These are phyloP conservation scores for Pseudomyrmex gracilis DNA, from an alignment of 1,140 invertebrate species.

Conservation along the genomic window DNA sequence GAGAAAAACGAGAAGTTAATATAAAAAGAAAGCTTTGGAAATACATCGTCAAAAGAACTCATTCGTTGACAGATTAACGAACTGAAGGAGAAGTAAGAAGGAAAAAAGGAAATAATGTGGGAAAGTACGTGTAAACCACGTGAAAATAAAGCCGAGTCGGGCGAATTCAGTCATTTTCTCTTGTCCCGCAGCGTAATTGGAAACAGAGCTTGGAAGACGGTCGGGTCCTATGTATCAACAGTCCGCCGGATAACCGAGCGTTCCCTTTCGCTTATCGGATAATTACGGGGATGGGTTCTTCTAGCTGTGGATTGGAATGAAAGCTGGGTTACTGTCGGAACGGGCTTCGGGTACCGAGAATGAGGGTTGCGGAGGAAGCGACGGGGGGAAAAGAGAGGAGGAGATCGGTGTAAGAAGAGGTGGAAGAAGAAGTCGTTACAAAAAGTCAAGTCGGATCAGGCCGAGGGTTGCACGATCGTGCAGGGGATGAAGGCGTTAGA, in stretches of 20 bases:
- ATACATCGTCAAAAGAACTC: constrained; percentile 44
- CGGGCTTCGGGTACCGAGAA: constrained; percentile 21
- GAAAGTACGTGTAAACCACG: constrained; percentile 33
- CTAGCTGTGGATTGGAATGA: constrained; percentile 60
- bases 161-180: constrained; percentile 66
- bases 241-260: constrained; percentile 60
- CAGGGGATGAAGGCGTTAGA: constrained; percentile 81
- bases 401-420: neutral
- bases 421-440: constrained; percentile 80
- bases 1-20: neutral
- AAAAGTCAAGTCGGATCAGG: constrained; percentile 83
- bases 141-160: constrained; percentile 57
- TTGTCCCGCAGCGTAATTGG: constrained; percentile 75
- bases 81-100: neutral
- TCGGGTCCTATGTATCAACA: constrained; percentile 73
- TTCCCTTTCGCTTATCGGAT: constrained; percentile 78
- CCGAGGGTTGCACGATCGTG: constrained; percentile 69
- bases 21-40: constrained; percentile 21
- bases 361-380: constrained; percentile 27
- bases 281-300: constrained; percentile 76
- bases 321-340: constrained; percentile 32
- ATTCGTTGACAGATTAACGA: constrained; percentile 26
- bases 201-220: constrained; percentile 65
- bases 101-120: constrained; percentile 24
- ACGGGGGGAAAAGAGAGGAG: neutral